phyloP scores from a whole-genome alignment of 2,888 invertebrate species.

The Automeris io region DNA sequence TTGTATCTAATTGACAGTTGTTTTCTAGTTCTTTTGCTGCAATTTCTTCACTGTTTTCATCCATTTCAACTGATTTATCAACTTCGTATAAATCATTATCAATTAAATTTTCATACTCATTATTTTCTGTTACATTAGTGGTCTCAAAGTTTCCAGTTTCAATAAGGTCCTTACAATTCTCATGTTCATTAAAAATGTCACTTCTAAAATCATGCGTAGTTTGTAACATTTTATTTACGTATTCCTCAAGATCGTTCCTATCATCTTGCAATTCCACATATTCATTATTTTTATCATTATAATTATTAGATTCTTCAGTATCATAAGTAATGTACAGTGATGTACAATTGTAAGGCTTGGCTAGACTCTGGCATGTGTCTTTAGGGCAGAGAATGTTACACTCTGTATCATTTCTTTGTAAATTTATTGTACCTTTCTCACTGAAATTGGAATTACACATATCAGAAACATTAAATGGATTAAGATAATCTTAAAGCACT shows the following conservation, averaged over 20 bases:
- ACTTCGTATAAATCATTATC: conserved; percentile 1
- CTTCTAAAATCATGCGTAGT: conserved; percentile 9
- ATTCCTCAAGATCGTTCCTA: conserved; percentile 6
- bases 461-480: too few species aligned
- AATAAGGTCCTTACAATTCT: background rate
- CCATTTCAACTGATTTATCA: conserved; percentile 5
- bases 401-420: conserved; percentile 44
- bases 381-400: conserved; percentile 41
- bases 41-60: conserved; percentile 10
- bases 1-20: too few species aligned
- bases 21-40: conserved; percentile 10
- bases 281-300: conserved; percentile 4
- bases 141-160: background rate
- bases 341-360: conserved; percentile 12
- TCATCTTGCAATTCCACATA: conserved; percentile 3
- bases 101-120: conserved; percentile 1
- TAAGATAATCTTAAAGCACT: too few species aligned
- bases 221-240: background rate
- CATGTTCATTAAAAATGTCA: conserved; percentile 9
- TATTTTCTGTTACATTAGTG: background rate
- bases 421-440: conserved; percentile 51
- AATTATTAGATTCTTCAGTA: conserved; percentile 2
- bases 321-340: conserved; percentile 7
- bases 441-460: conserved; percentile 43
- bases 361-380: conserved; percentile 31